These are phyloP conservation scores for Drosophila eohydei DNA, from an alignment of 2,888 invertebrate species.

Conservation along the genomic window DNA sequence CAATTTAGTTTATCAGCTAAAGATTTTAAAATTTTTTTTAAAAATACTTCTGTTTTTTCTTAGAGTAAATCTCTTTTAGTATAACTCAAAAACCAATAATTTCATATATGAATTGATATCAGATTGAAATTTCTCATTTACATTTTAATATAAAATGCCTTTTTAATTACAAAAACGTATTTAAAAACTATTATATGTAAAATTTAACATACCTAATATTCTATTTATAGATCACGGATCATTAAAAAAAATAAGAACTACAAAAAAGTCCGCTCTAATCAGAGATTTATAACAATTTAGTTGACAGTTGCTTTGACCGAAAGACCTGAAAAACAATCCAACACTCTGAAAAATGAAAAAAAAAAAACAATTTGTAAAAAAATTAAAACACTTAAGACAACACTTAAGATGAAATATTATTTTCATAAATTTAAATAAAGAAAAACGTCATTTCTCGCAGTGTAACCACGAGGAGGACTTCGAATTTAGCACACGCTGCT, in stretches of 20 bases:
- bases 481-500: constrained; percentile 40
- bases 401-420: no score
- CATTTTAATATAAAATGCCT: no score
- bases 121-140: no score
- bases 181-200: background rate
- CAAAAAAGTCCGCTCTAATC: constrained; percentile 34
- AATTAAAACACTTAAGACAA: background rate
- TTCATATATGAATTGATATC: no score
- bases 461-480: constrained; percentile 7
- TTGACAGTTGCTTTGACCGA: constrained; percentile 59
- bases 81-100: no score
- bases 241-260: background rate
- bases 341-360: background rate
- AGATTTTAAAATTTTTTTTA: no score
- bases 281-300: constrained; percentile 9
- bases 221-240: constrained; percentile 13
- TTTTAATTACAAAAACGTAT: background rate
- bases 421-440: no score
- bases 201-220: background rate
- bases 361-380: background rate
- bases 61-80: no score
- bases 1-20: no score
- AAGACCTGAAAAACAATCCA: constrained; percentile 21
- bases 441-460: constrained; percentile 2
- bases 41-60: no score